Percentiles rank a stretch among this genome's conserved stretches.
Conservation (phyloP, 2,888 invertebrate genomes). For the Nephrotoma guestfalica region DNA sequence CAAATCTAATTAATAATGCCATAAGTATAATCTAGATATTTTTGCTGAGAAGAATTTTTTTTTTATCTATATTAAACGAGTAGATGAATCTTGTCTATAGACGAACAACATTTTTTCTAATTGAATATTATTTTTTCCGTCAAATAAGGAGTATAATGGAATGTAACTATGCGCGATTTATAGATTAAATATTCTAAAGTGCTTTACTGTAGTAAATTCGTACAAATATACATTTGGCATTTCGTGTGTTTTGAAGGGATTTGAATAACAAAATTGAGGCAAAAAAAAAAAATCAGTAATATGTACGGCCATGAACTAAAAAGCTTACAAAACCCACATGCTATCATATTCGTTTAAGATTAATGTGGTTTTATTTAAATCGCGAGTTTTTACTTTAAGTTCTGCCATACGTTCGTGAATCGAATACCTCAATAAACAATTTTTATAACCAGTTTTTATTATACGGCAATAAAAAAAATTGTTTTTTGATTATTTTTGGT, state of each 20-base stretch:
- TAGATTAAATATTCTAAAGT: neutral
- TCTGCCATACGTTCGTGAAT: neutral
- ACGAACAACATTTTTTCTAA: too few relatives aligned
- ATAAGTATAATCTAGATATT: too few relatives aligned
- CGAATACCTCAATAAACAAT: neutral
- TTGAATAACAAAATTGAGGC: neutral
- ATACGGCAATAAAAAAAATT: neutral
- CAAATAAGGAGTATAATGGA: too few relatives aligned
- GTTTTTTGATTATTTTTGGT: neutral
- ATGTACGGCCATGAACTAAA: neutral
- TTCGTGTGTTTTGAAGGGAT: neutral
- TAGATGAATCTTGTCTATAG: too few relatives aligned
- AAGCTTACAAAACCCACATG: neutral
- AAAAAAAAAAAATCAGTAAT: neutral
- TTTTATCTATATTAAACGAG: too few relatives aligned
- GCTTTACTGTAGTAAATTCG: neutral
- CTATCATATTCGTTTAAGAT: neutral
- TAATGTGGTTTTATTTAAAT: neutral
- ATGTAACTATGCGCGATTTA: too few relatives aligned
- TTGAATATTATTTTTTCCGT: too few relatives aligned
- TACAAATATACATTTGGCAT: neutral
- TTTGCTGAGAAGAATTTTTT: too few relatives aligned
- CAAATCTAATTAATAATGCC: too few relatives aligned
- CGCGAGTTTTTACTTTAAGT: neutral
- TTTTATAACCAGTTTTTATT: neutral